These are phyloP conservation scores for Notodonta dromedarius DNA, from an alignment of 2,888 invertebrate genomes.

Conservation along the genomic window DNA sequence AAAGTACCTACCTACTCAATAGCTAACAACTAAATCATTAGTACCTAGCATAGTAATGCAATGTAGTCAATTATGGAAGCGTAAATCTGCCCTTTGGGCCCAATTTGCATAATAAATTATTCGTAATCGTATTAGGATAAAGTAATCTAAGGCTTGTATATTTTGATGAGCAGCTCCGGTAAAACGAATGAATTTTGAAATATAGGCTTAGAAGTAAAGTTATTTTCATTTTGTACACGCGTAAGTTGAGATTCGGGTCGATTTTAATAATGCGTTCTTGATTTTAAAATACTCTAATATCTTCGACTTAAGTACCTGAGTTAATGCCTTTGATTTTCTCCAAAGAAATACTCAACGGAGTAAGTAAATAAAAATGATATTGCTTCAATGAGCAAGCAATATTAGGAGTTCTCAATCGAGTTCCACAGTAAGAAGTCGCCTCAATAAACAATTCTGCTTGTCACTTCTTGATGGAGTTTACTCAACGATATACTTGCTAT, in stretches of 20 bases:
- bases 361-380: no score
- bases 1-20: neutral
- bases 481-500: no score
- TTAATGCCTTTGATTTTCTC: no score
- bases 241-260: neutral
- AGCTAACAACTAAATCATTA: conserved; percentile 24
- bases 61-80: conserved; percentile 39
- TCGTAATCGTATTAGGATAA: conserved; percentile 22
- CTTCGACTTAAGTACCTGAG: no score
- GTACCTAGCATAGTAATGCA: conserved; percentile 17
- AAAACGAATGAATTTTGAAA: neutral
- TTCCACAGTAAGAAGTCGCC: no score
- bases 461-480: no score
- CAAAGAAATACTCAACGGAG: no score
- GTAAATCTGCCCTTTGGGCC: conserved; percentile 31
- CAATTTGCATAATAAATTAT: conserved; percentile 43
- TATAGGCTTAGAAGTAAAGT: neutral
- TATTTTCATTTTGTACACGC: neutral
- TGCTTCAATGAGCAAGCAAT: no score
- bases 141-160: conserved; percentile 20
- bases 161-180: neutral
- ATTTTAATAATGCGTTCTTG: neutral
- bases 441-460: no score
- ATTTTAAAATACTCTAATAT: no score
- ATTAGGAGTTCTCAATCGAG: no score